Conservation (phyloP, 2,888 invertebrate genomes). For the Nycteola revayana region DNA sequence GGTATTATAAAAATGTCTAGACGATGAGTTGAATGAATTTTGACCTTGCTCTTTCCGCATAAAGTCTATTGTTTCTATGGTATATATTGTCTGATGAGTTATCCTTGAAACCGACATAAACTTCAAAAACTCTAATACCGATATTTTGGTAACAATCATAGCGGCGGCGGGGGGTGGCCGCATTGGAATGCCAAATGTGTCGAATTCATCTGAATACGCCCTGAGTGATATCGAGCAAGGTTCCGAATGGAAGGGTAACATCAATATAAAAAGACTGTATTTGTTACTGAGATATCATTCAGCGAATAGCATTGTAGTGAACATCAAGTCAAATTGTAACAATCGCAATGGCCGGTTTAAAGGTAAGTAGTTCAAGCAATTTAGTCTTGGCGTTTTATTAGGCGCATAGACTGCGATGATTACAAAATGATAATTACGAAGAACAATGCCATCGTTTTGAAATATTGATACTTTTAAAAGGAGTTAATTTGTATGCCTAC, state of each 20-base stretch:
- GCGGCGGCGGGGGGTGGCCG: constrained; percentile 48
- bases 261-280: constrained; percentile 51
- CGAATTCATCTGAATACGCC: constrained; percentile 37
- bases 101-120: constrained; percentile 29
- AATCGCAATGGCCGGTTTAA: constrained; percentile 33
- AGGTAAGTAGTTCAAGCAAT: constrained; percentile 29
- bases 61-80: constrained; percentile 21
- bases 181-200: constrained; percentile 39
- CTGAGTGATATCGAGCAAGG: constrained; percentile 45
- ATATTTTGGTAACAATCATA: constrained; percentile 39
- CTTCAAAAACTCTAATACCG: constrained; percentile 31
- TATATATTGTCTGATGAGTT: constrained; percentile 10
- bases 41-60: constrained; percentile 20
- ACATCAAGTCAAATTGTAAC: constrained; percentile 19
- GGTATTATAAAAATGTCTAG: constrained; percentile 9
- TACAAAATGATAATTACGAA: not conserved
- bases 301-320: constrained; percentile 28
- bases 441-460: not conserved
- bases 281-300: constrained; percentile 43
- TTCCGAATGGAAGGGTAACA: constrained; percentile 42
- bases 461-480: too few relatives aligned
- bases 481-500: too few relatives aligned
- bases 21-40: constrained; percentile 17
- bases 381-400: not conserved
- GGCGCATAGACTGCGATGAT: not conserved